phyloP scores from a whole-genome alignment of 2,888 invertebrate species.

The Minunthozetes semirufus region DNA sequence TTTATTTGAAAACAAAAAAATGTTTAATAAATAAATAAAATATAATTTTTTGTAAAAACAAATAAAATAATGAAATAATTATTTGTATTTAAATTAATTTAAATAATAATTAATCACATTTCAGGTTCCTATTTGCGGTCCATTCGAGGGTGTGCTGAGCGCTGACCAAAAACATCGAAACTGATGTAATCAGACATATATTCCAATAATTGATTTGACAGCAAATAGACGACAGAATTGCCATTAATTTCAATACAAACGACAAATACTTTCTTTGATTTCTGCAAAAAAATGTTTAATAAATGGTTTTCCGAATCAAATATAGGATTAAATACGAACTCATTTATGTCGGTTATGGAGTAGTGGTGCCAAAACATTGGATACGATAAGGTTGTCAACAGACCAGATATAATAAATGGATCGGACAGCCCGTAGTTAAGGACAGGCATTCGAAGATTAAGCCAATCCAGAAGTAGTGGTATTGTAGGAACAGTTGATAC shows the following conservation, averaged over 20 bases:
- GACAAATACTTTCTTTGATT: background rate
- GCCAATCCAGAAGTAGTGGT: conserved; percentile 17
- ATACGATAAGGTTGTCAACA: background rate
- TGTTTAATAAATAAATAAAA: background rate
- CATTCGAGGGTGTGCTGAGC: conserved; percentile 6
- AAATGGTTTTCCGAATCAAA: background rate
- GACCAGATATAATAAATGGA: background rate
- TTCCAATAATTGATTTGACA: conserved; percentile 22
- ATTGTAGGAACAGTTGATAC: conserved; percentile 11
- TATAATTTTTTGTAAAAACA: background rate
- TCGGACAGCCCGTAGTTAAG: background rate
- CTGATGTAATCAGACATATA: background rate
- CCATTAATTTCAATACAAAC: background rate
- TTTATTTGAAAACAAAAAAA: no score
- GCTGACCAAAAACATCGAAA: background rate
- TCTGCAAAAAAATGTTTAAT: background rate
- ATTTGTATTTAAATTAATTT: background rate
- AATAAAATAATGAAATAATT: background rate
- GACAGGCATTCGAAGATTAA: background rate
- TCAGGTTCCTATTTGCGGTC: background rate
- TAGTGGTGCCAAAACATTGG: conserved; percentile 11
- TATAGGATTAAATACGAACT: background rate
- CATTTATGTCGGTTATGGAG: conserved; percentile 1
- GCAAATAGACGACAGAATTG: background rate
- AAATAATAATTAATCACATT: background rate